These are phyloP conservation scores for Knipowitschia caucasica DNA, from an alignment of 2,797 vertebrate species.

Conservation along the genomic window DNA sequence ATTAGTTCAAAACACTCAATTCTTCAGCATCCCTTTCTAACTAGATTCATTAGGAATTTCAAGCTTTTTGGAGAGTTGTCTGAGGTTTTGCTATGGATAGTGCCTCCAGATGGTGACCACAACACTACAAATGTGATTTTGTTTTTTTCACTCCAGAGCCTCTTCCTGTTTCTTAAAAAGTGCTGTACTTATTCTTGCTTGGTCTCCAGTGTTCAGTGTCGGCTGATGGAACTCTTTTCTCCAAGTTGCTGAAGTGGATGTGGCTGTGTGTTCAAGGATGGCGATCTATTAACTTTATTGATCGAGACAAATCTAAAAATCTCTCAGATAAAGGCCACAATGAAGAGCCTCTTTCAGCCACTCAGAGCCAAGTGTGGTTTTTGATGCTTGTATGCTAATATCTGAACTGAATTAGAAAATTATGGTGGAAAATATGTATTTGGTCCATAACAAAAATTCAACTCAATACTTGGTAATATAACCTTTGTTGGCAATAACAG, in stretches of 20 bases:
- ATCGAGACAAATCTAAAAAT: slow-evolving; percentile 49
- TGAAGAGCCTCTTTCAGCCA: slow-evolving; percentile 33
- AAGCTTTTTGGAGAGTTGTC: not conserved
- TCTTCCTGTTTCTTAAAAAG: too few species aligned
- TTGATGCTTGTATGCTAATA: too few species aligned
- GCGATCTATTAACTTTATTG: slow-evolving; percentile 46
- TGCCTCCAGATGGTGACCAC: too few species aligned
- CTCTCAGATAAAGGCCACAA: slow-evolving; percentile 32
- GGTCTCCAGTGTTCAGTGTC: slow-evolving; percentile 2
- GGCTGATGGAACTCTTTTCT: slow-evolving; percentile 25
- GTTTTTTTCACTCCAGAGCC: too few species aligned
- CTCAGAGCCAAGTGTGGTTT: slow-evolving; percentile 16
- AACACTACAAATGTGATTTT: too few species aligned
- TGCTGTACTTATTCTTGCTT: not conserved
- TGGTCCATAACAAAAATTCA: too few species aligned
- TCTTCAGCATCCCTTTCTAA: not conserved
- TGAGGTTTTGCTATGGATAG: not conserved
- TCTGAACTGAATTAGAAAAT: too few species aligned
- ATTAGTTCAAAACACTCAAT: slow-evolving; percentile 11
- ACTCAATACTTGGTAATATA: too few species aligned
- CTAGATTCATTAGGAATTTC: not conserved
- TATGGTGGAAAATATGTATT: too few species aligned
- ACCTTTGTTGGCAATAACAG: too few species aligned
- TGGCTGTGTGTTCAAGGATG: slow-evolving; percentile 27
- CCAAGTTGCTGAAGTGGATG: slow-evolving; percentile 19